These are phyloP conservation scores for Antedon mediterranea DNA, from an alignment of 53 echinoderm and acorn worm species.

Conservation along the genomic window DNA sequence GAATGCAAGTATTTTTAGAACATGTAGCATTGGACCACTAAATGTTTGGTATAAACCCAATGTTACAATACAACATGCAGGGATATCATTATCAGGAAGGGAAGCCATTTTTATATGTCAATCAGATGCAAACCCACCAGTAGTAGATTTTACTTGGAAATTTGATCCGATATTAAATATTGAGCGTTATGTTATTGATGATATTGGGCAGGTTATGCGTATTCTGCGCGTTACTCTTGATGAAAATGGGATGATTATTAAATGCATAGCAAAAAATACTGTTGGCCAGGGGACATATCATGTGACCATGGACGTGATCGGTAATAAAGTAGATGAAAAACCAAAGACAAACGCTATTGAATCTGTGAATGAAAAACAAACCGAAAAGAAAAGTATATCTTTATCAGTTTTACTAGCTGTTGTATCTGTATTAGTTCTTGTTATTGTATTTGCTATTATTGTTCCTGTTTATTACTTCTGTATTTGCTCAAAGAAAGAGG, in stretches of 20 bases:
- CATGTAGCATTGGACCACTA: slow-evolving; percentile 45
- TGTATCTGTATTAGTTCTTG: neutral
- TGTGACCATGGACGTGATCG: neutral
- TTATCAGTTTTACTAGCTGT: neutral
- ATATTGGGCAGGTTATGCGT: slow-evolving; percentile 5
- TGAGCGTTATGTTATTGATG: slow-evolving; percentile 17
- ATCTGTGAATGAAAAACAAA: neutral
- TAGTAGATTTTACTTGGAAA: slow-evolving; percentile 33
- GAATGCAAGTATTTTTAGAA: slow-evolving; percentile 2
- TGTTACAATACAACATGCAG: slow-evolving; percentile 31
- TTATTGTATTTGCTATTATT: neutral
- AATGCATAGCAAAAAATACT: neutral
- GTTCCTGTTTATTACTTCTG: neutral
- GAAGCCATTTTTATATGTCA: slow-evolving; percentile 60
- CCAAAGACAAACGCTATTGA: neutral
- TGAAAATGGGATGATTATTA: neutral
- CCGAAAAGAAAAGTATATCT: neutral
- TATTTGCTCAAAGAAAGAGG: neutral
- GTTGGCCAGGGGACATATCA: neutral
- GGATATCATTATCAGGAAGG: slow-evolving; percentile 2
- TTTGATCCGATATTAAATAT: slow-evolving; percentile 30
- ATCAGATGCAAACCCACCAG: slow-evolving; percentile 25
- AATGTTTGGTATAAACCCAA: slow-evolving; percentile 42
- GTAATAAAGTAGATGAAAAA: neutral
- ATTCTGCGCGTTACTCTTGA: neutral